Evolutionary conservation across 2,888 invertebrate genomes (phyloP).

Genomic region (Monoplex corrugatus): DNA sequence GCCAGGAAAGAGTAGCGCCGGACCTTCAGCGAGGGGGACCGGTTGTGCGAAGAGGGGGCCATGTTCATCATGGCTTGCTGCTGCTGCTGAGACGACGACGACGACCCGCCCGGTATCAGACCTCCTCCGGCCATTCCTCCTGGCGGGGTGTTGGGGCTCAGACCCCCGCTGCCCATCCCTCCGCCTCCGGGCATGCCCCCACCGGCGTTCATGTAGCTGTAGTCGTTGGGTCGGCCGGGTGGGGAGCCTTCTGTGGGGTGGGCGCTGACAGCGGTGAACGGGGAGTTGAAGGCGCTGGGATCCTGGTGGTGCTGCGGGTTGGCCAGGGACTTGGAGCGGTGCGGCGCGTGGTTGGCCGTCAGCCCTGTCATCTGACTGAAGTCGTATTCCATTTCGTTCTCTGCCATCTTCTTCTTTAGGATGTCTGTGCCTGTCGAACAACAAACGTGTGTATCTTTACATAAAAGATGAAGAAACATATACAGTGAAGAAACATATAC

Average conservation of each 20-base stretch:
- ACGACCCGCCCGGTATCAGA: background rate
- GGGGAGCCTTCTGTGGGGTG: constrained; percentile 58
- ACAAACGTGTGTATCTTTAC: no score
- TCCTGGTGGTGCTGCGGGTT: constrained; percentile 61
- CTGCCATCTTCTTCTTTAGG: constrained; percentile 75
- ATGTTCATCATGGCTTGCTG: constrained; percentile 49
- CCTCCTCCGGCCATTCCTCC: constrained; percentile 25
- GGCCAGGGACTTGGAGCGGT: constrained; percentile 73
- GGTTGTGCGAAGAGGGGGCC: constrained; percentile 63
- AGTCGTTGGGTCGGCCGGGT: constrained; percentile 56
- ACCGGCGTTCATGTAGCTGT: constrained; percentile 55
- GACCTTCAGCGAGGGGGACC: constrained; percentile 76
- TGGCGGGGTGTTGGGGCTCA: background rate
- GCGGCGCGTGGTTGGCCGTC: constrained; percentile 75
- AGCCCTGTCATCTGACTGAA: constrained; percentile 64
- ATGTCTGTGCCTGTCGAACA: constrained; percentile 79
- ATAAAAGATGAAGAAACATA: no score
- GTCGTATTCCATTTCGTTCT: constrained; percentile 72
- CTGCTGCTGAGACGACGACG: background rate
- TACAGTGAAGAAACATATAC: no score
- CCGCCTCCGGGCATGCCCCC: constrained; percentile 8
- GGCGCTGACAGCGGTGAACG: constrained; percentile 50
- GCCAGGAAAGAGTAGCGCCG: constrained; percentile 78
- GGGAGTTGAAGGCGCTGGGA: constrained; percentile 42
- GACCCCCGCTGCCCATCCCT: background rate